phyloP scores from a whole-genome alignment of 2,797 vertebrate species.

The Bovichtus diacanthus region DNA sequence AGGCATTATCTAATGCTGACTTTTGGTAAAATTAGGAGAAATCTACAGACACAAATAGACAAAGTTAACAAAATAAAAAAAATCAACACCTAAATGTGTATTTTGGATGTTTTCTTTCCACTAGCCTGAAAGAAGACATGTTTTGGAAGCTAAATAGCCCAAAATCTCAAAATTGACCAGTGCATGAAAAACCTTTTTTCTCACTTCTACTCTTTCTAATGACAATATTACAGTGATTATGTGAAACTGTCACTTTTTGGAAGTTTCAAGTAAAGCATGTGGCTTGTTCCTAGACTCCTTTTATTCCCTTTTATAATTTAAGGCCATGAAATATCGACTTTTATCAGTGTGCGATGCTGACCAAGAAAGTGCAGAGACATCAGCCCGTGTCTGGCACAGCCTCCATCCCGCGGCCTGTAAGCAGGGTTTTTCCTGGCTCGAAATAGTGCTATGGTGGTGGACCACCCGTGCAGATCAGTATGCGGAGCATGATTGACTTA shows the following conservation, averaged over 20 bases:
- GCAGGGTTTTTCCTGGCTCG: slow-evolving; percentile 47
- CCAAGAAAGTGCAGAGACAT: slow-evolving; percentile 25
- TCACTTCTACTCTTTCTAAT: no score
- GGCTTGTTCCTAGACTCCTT: not conserved
- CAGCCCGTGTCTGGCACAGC: slow-evolving; percentile 38
- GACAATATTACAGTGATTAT: not conserved
- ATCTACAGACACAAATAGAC: no score
- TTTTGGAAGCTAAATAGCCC: no score
- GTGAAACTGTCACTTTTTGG: not conserved
- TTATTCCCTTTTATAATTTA: slow-evolving; percentile 24
- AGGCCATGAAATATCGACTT: slow-evolving; percentile 22
- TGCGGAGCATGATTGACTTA: slow-evolving; percentile 26
- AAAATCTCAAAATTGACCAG: no score
- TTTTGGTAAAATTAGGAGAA: no score
- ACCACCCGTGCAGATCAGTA: slow-evolving; percentile 56
- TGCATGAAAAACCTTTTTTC: no score
- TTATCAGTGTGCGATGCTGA: slow-evolving; percentile 35
- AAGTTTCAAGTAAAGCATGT: not conserved
- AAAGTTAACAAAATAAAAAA: no score
- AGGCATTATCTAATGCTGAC: no score
- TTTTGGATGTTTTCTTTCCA: no score
- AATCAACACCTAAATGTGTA: no score
- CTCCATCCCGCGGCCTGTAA: slow-evolving; percentile 33
- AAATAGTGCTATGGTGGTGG: slow-evolving; percentile 35
- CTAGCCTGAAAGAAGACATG: no score